Percentiles rank a stretch among this genome's conserved stretches.
Evolutionary conservation across 2,888 invertebrate species (phyloP).

Genomic region (Myopa testacea): DNA sequence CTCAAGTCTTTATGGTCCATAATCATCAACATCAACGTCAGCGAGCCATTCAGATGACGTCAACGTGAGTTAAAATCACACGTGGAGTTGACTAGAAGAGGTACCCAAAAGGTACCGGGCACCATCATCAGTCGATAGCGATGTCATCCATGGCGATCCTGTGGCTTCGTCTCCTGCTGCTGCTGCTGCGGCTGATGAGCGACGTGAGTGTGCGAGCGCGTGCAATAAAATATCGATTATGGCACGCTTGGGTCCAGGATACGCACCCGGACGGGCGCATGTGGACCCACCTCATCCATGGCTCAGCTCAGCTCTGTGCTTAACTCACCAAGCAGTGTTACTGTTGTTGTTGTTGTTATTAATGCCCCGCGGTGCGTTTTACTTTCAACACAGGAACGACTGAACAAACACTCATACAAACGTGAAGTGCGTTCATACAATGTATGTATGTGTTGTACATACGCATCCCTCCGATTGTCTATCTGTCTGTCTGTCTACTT

Average conservation of each 20-base stretch:
- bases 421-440: no score
- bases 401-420: background rate
- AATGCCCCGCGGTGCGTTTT: conserved; percentile 30
- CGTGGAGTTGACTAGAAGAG: conserved; percentile 30
- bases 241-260: conserved; percentile 29
- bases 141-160: background rate
- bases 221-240: conserved; percentile 42
- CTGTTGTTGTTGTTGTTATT: background rate
- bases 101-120: conserved; percentile 13
- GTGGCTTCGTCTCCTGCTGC: background rate
- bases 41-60: conserved; percentile 24
- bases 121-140: background rate
- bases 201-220: background rate
- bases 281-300: background rate
- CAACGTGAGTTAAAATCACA: conserved; percentile 32
- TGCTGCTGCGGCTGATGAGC: conserved; percentile 19
- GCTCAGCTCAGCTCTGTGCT: no score
- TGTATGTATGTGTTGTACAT: no score
- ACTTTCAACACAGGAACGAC: background rate
- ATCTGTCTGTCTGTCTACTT: background rate
- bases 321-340: background rate
- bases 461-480: no score
- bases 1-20: conserved; percentile 21
- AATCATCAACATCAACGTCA: conserved; percentile 36
- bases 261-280: background rate